A percentile compares a stretch with the other conserved stretches of the same genome.
phyloP scores from a whole-genome alignment of 2,797 vertebrate species.

The Alca torda region DNA sequence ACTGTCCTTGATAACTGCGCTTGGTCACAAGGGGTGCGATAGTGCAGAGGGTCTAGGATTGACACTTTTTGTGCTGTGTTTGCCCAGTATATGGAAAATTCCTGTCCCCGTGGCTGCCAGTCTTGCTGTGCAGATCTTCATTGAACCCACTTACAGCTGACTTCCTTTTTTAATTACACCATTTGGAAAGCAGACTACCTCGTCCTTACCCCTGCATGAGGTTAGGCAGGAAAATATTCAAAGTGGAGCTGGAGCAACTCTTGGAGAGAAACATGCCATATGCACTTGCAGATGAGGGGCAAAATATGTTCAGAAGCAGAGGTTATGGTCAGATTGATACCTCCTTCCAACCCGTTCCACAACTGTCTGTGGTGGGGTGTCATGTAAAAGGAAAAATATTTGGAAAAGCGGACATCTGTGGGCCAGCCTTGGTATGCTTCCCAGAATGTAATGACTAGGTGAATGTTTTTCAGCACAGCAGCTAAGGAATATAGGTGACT shows the following conservation, averaged over 20 bases:
- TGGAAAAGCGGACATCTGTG: constrained; percentile 50
- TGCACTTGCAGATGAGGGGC: constrained; percentile 14
- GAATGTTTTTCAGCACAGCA: constrained; percentile 54
- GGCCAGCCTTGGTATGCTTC: constrained; percentile 60
- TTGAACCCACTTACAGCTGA: background rate
- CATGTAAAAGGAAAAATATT: constrained; percentile 67
- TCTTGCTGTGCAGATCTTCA: background rate
- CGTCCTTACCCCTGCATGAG: background rate
- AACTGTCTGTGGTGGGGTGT: constrained; percentile 64
- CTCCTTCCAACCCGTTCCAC: constrained; percentile 13
- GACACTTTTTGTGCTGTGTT: background rate
- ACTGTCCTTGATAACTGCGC: background rate
- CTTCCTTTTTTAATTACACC: background rate
- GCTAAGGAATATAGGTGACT: constrained; percentile 46
- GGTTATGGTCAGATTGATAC: constrained; percentile 45
- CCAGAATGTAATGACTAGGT: constrained; percentile 70
- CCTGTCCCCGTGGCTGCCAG: rapidly evolving
- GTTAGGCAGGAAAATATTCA: background rate
- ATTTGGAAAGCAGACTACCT: background rate
- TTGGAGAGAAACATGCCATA: background rate
- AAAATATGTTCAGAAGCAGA: constrained; percentile 11
- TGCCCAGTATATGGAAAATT: background rate
- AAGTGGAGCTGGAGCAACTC: background rate
- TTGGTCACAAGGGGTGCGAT: rapidly evolving
- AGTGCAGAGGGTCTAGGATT: background rate